Evolutionary conservation across 2,888 invertebrate genomes (phyloP).

Genomic region (Arctia plantaginis): DNA sequence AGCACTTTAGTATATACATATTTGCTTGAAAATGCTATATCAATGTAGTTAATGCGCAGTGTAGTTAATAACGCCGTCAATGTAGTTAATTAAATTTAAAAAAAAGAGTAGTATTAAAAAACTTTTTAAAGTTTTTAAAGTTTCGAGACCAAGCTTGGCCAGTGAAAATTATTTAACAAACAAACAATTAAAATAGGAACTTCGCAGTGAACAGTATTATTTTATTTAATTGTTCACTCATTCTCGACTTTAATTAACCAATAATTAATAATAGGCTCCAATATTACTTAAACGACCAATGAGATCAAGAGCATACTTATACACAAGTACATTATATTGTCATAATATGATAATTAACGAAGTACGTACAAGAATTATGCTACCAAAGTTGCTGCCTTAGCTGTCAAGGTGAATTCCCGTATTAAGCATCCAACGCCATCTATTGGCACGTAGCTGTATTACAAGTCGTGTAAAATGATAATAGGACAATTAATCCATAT

Average conservation of each 20-base stretch:
- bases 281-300: background rate
- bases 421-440: conserved; percentile 15
- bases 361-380: background rate
- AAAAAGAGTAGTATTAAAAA: too few relatives aligned
- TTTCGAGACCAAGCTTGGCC: background rate
- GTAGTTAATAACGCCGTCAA: too few relatives aligned
- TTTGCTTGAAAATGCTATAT: background rate
- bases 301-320: background rate
- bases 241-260: background rate
- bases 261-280: background rate
- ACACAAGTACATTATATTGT: background rate
- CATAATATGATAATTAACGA: too few relatives aligned
- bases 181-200: background rate
- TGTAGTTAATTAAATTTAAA: too few relatives aligned
- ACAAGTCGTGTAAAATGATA: background rate
- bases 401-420: background rate
- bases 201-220: background rate
- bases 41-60: too few relatives aligned
- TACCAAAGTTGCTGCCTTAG: too few relatives aligned
- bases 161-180: background rate
- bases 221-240: background rate
- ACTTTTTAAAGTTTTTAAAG: too few relatives aligned
- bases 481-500: background rate
- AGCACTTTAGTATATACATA: background rate
- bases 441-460: conserved; percentile 11